Conservation (phyloP, 1,140 invertebrate species). For the Meloidogyne chitwoodi region DNA sequence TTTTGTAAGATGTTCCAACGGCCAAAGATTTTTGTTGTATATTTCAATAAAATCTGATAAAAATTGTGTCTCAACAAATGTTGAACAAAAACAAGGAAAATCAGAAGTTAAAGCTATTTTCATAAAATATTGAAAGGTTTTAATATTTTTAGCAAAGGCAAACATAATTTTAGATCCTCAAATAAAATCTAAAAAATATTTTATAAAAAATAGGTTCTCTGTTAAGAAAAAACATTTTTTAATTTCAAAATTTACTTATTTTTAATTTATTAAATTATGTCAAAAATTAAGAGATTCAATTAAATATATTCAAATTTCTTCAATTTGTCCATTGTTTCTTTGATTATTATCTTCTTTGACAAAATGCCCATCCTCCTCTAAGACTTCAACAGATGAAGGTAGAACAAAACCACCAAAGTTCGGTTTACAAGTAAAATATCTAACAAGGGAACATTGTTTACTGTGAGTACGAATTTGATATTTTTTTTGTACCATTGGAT, state of each 20-base stretch:
- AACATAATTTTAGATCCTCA: background rate
- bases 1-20: background rate
- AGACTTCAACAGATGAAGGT: constrained; percentile 12
- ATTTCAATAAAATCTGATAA: constrained; percentile 1
- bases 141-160: background rate
- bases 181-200: background rate
- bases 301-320: background rate
- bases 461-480: too few relatives aligned
- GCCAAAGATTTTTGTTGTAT: constrained; percentile 2
- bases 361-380: constrained; percentile 13
- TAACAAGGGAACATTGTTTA: constrained; percentile 5
- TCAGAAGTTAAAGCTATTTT: background rate
- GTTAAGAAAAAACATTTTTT: background rate
- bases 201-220: background rate
- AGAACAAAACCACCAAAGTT: constrained; percentile 30
- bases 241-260: background rate
- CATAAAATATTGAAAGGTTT: background rate
- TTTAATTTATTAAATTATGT: background rate
- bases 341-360: background rate
- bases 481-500: too few relatives aligned
- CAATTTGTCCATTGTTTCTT: constrained; percentile 6
- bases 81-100: background rate
- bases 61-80: background rate
- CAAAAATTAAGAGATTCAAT: background rate
- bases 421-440: constrained; percentile 27